Base-by-base conservation (phyloP, 2,113 vertebrate species). In the Pampusana beccarii region DNA sequence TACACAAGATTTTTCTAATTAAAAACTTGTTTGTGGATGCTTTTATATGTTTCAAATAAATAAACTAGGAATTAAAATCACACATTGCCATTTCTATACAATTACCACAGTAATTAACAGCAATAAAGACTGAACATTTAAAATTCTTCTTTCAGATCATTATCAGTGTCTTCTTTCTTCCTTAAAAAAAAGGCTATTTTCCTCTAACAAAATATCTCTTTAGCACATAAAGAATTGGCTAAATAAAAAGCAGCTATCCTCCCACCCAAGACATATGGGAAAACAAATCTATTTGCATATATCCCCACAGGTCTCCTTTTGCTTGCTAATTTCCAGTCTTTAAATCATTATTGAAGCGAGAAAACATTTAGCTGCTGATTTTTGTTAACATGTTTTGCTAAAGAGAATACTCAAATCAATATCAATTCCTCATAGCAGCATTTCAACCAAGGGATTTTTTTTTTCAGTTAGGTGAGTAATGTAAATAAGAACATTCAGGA, bases 191-290 rank as follows among this genome's bases (percentile, higher is more conserved):
- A 13, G 5, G 4, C 17, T 57, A 26, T 88, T 78, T 89, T 60
- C 26, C 57, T 34, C 48, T 78, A 86, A 80, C 17, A 4, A 71
- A 91, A 64, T 16, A 77, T 80, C 67, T 83, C 85, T 75, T 91
- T 81, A 91, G 36, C 74, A 88, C 48, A 95, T 69, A 88, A 94
- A 94, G 67, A 88, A 94, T 73, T 86, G 94, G 38, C 51, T 88
- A 78, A 81, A 93, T 19, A 79, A 88, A 93, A 93, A 92, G 15
- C 90, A 91, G 69, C 20, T 38, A 86, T 86, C 89, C 60, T 91
- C 91, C 85, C 48, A 80, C 79, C 64, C 53, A 78, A 81, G 60
- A 93, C 81, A 86, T 77, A 85, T 71, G 82, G 84, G 72, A 78
- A 36, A 95, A 83, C 36, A 86, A 89, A 94, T 28, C 23, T 93